Conservation (phyloP, 2,113 vertebrate species). For the Baryphthengus martii region DNA sequence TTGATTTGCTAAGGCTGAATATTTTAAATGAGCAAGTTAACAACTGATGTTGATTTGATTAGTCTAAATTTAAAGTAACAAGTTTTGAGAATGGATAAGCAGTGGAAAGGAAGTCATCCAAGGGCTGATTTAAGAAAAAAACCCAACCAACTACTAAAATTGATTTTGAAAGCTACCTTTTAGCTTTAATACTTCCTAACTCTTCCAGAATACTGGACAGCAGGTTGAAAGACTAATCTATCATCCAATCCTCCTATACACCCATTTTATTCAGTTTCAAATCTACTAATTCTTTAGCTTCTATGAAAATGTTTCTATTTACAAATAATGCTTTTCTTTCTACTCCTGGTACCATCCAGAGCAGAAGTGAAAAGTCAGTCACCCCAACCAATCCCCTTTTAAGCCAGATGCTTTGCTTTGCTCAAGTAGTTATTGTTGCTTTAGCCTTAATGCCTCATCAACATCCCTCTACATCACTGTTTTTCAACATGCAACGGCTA, state of each 20-base stretch:
- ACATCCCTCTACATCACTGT: rapidly evolving
- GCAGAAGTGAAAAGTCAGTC: neutral
- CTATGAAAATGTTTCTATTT: neutral
- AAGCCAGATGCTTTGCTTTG: neutral
- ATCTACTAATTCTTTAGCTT: neutral
- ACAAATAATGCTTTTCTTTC: neutral
- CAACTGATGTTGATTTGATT: neutral
- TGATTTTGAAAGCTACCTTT: neutral
- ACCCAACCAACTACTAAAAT: neutral
- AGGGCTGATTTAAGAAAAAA: neutral
- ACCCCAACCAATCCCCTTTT: neutral
- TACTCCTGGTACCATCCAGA: neutral
- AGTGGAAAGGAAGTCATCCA: neutral
- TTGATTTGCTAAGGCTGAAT: neutral
- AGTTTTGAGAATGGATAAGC: neutral
- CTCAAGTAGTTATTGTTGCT: neutral
- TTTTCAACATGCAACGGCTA: neutral
- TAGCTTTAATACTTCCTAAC: neutral
- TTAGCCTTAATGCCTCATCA: neutral
- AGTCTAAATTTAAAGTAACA: neutral
- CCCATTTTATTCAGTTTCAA: neutral
- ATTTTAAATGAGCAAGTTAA: neutral
- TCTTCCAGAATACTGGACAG: neutral
- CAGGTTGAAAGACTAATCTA: neutral
- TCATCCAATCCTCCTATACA: neutral